These are phyloP conservation scores for Casuarius casuarius DNA, from an alignment of 2,113 vertebrate genomes.

Conservation along the genomic window DNA sequence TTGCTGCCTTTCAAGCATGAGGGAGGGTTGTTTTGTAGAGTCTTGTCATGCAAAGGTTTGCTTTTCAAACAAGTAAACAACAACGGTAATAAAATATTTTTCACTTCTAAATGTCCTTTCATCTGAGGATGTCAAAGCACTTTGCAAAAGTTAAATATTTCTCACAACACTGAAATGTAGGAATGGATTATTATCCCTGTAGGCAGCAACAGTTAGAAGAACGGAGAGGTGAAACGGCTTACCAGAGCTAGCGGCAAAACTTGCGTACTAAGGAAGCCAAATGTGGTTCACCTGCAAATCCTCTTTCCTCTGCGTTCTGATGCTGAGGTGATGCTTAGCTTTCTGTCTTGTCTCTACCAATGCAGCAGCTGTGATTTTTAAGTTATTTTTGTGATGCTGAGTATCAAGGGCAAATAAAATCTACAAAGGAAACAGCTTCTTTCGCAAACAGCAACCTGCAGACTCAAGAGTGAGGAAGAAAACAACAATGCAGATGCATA, in stretches of 20 bases:
- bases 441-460: neutral
- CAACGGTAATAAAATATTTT: neutral
- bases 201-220: neutral
- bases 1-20: neutral
- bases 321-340: neutral
- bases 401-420: neutral
- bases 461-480: neutral
- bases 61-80: neutral
- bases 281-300: neutral
- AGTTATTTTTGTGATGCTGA: neutral
- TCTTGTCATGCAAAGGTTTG: neutral
- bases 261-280: neutral
- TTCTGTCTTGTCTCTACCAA: neutral
- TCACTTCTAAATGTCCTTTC: neutral
- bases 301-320: neutral
- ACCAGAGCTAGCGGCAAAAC: neutral
- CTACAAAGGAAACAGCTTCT: neutral
- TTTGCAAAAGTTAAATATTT: neutral
- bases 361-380: neutral
- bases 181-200: neutral
- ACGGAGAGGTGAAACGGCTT: neutral
- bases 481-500: neutral
- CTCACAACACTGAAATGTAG: neutral
- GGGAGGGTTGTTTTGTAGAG: neutral
- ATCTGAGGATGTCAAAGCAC: neutral